Conservation (phyloP, 2,888 invertebrate genomes). For the Abscondita cerata region DNA sequence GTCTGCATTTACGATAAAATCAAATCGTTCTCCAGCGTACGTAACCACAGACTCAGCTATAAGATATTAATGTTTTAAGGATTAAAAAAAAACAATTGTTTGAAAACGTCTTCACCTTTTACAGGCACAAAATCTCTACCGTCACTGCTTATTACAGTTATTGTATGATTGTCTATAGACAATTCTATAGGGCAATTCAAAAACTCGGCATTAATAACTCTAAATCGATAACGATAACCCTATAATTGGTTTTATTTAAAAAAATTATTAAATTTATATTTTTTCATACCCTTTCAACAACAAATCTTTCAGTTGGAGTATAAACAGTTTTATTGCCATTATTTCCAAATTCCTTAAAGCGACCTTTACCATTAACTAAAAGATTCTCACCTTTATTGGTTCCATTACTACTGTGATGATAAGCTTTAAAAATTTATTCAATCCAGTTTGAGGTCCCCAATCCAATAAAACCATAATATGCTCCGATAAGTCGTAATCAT, state of each 20-base stretch:
- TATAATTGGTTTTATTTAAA: too few relatives aligned
- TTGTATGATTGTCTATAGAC: conserved; percentile 82
- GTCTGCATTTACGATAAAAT: conserved; percentile 79
- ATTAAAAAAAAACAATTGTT: too few relatives aligned
- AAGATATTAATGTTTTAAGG: too few relatives aligned
- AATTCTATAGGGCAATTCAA: conserved; percentile 87
- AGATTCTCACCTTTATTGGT: conserved; percentile 84
- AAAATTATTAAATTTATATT: too few relatives aligned
- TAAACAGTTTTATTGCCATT: conserved; percentile 47
- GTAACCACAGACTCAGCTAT: conserved; percentile 75
- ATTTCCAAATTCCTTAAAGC: conserved; percentile 61
- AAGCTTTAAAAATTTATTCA: conserved; percentile 78
- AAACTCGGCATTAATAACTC: conserved; percentile 85
- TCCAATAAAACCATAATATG: conserved; percentile 81
- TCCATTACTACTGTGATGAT: conserved; percentile 84
- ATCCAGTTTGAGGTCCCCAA: conserved; percentile 79
- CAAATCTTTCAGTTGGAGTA: conserved; percentile 69
- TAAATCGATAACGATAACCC: conserved; percentile 79
- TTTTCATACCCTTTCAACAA: conserved; percentile 68
- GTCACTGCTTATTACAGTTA: conserved; percentile 79
- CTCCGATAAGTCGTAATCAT: conserved; percentile 80
- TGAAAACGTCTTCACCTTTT: too few relatives aligned
- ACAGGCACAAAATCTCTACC: conserved; percentile 79
- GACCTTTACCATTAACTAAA: conserved; percentile 82
- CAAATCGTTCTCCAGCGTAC: conserved; percentile 89